Evolutionary conservation across 2,797 vertebrate species (phyloP).

Genomic region (Hypotaenidia okinawae): DNA sequence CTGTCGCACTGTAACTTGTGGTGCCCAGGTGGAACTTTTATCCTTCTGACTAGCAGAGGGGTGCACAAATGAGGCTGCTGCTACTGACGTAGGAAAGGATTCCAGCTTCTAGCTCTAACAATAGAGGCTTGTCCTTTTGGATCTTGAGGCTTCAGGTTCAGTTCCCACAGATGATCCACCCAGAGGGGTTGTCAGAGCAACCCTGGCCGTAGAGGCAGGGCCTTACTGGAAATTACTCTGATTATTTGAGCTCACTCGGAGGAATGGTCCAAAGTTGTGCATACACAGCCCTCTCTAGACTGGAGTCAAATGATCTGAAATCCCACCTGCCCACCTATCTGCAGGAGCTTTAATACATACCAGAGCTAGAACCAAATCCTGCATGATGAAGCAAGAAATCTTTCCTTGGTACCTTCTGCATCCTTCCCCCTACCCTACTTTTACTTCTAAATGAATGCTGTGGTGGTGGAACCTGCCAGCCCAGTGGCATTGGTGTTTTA

Average conservation of each 20-base stretch:
- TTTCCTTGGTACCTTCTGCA: background rate
- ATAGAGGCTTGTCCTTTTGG: background rate
- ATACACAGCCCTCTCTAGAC: background rate
- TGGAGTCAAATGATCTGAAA: background rate
- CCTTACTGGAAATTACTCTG: conserved; percentile 51
- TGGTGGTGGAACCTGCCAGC: background rate
- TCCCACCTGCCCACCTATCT: background rate
- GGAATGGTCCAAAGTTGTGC: background rate
- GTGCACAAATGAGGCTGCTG: background rate
- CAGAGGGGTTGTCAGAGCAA: conserved; percentile 42
- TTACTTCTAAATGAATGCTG: background rate
- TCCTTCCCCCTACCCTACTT: background rate
- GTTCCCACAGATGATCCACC: conserved; percentile 25
- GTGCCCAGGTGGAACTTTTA: background rate
- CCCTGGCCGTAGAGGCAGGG: conserved; percentile 4
- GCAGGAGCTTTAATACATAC: background rate
- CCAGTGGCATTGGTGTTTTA: background rate
- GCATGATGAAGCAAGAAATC: background rate
- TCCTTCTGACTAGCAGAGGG: background rate
- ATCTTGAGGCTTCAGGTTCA: conserved; percentile 29
- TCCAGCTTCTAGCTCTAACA: conserved; percentile 16
- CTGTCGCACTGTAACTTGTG: accelerated
- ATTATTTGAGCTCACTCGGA: conserved; percentile 20
- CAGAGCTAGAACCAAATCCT: background rate
- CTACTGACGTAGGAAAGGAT: background rate